phyloP scores from a whole-genome alignment of 2,888 invertebrate species.

The Polymixis lichenea region DNA sequence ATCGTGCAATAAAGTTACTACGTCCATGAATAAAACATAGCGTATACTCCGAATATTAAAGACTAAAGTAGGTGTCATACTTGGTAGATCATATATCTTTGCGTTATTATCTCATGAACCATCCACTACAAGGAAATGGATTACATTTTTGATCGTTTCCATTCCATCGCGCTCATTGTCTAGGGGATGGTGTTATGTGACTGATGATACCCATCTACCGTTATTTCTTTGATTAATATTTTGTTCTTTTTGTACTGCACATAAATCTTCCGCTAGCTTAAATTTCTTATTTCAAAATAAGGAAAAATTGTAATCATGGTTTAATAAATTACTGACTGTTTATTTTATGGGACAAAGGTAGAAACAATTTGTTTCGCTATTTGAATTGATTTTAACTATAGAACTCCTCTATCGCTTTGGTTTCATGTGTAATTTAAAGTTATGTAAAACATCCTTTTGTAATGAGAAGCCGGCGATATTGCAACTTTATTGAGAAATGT shows the following conservation, averaged over 20 bases:
- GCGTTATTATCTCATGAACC: conserved; percentile 74
- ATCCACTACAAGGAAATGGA: conserved; percentile 80
- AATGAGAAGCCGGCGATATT: neutral
- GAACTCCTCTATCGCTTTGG: neutral
- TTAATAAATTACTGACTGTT: conserved; percentile 8
- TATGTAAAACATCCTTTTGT: neutral
- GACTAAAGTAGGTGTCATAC: conserved; percentile 49
- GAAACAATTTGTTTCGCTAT: neutral
- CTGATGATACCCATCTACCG: conserved; percentile 75
- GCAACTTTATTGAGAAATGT: neutral
- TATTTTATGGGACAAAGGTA: neutral
- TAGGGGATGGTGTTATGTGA: conserved; percentile 79
- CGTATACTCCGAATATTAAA: conserved; percentile 49
- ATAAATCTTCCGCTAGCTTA: conserved; percentile 32
- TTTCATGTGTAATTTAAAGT: neutral
- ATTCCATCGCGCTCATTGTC: conserved; percentile 80
- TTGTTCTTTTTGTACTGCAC: conserved; percentile 49
- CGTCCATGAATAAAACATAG: conserved; percentile 58
- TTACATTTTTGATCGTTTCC: conserved; percentile 85
- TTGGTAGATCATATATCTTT: conserved; percentile 67
- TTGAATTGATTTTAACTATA: neutral
- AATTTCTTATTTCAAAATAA: conserved; percentile 33
- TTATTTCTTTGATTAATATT: conserved; percentile 74
- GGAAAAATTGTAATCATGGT: conserved; percentile 11
- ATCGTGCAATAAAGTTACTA: conserved; percentile 48